phyloP scores from a whole-genome alignment of 2,888 invertebrate species.

The Gisinianus flammeolus region DNA sequence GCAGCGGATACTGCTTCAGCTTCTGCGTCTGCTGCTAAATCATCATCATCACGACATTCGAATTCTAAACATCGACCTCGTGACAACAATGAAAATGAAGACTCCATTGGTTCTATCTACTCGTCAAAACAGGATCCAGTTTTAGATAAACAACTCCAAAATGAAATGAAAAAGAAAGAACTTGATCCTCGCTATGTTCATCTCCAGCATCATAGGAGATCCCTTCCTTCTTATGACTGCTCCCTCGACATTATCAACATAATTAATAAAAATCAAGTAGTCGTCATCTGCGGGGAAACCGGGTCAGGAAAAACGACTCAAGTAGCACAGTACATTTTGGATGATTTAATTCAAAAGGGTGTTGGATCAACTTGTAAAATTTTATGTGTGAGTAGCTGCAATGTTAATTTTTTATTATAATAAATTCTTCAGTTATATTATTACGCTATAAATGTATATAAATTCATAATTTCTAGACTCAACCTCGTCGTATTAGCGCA shows the following conservation, averaged over 20 bases:
- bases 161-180: constrained; percentile 23
- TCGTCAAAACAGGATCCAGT: constrained; percentile 23
- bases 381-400: too few species aligned
- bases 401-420: too few species aligned
- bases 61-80: too few species aligned
- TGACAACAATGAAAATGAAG: background rate
- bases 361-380: constrained; percentile 78
- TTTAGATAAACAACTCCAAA: constrained; percentile 23
- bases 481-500: too few species aligned
- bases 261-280: constrained; percentile 72
- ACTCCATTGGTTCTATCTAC: constrained; percentile 12
- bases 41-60: too few species aligned
- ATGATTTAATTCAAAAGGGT: constrained; percentile 71
- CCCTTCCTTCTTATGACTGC: constrained; percentile 72
- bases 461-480: too few species aligned
- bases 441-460: too few species aligned
- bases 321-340: constrained; percentile 81
- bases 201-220: constrained; percentile 59
- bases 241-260: constrained; percentile 69
- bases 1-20: constrained; percentile 8
- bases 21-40: background rate
- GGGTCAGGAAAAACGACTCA: constrained; percentile 96
- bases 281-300: constrained; percentile 58
- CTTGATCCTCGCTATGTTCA: constrained; percentile 65
- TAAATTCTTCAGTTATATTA: too few species aligned